Percentiles rank a stretch among this genome's conserved stretches.
phyloP scores from a whole-genome alignment of 2,888 invertebrate species.

The Drosophila colorata region DNA sequence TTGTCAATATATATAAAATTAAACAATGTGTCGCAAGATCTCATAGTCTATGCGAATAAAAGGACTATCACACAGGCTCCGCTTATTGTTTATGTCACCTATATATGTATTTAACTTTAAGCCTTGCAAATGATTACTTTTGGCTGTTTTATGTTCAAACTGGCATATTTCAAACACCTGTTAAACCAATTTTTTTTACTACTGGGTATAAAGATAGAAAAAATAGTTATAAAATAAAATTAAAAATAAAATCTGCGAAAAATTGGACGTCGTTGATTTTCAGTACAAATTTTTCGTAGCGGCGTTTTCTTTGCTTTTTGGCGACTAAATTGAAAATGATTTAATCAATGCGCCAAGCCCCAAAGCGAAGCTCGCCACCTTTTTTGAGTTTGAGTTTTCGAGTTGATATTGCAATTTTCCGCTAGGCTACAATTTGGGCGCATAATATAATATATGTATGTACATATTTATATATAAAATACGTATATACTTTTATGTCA shows the following conservation, averaged over 20 bases:
- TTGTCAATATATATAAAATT: too few species aligned
- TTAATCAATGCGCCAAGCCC: conserved; percentile 54
- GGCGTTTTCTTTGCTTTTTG: conserved; percentile 26
- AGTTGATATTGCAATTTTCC: conserved; percentile 25
- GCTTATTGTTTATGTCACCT: too few species aligned
- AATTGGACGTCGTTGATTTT: conserved; percentile 18
- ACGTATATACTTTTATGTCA: conserved; percentile 39
- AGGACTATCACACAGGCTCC: too few species aligned
- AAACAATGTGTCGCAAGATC: too few species aligned
- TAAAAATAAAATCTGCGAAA: conserved; percentile 5
- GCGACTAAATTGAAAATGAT: conserved; percentile 45
- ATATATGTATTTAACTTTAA: too few species aligned
- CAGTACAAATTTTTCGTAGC: conserved; percentile 3
- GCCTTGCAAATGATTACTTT: too few species aligned
- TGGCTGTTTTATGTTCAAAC: too few species aligned
- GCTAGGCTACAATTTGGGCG: not conserved
- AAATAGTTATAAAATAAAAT: not conserved
- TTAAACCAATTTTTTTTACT: too few species aligned
- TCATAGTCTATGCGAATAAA: too few species aligned
- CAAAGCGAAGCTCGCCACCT: conserved; percentile 46
- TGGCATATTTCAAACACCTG: too few species aligned
- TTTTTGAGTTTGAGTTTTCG: conserved; percentile 24
- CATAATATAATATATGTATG: conserved; percentile 1
- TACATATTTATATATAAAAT: conserved; percentile 10
- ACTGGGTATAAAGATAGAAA: not conserved